These are phyloP conservation scores for Hycleus phaleratus DNA, from an alignment of 1,140 invertebrate species.

Conservation along the genomic window DNA sequence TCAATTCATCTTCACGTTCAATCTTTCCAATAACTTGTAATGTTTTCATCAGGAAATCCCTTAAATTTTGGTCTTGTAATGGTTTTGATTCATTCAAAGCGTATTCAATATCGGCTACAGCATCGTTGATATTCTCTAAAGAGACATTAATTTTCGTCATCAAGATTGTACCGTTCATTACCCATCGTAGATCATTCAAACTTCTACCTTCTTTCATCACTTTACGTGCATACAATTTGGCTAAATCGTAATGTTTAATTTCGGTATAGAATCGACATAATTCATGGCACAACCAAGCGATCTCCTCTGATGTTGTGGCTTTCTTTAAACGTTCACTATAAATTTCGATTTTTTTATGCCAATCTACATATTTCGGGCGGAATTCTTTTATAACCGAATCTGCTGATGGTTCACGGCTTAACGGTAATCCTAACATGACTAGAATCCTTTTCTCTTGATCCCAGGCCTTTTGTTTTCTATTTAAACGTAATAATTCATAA, in stretches of 20 bases:
- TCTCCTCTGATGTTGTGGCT: slow-evolving; percentile 27
- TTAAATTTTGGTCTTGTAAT: not conserved
- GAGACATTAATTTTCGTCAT: slow-evolving; percentile 45
- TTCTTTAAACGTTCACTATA: slow-evolving; percentile 27
- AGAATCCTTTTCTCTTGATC: slow-evolving; percentile 32
- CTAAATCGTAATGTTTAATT: slow-evolving; percentile 47
- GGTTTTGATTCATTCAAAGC: not conserved
- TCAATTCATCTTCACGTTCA: slow-evolving; percentile 33
- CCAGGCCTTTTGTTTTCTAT: slow-evolving; percentile 18
- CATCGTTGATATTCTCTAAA: slow-evolving; percentile 45
- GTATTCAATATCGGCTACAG: slow-evolving; percentile 7
- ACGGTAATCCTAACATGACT: slow-evolving; percentile 29
- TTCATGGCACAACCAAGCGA: slow-evolving; percentile 47
- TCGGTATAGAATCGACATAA: slow-evolving; percentile 38
- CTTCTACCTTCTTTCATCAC: slow-evolving; percentile 45
- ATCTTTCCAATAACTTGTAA: slow-evolving; percentile 28
- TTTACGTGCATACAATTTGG: slow-evolving; percentile 46
- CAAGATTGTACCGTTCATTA: slow-evolving; percentile 44
- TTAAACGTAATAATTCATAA: slow-evolving; percentile 31
- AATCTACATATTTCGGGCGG: slow-evolving; percentile 28
- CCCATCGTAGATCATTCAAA: slow-evolving; percentile 39
- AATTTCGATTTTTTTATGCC: slow-evolving; percentile 30
- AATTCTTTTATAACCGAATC: slow-evolving; percentile 35
- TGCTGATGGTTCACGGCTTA: slow-evolving; percentile 30
- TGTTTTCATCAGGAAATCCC: not conserved